phyloP scores from a whole-genome alignment of 2,888 invertebrate species.

The Netelia virgata region DNA sequence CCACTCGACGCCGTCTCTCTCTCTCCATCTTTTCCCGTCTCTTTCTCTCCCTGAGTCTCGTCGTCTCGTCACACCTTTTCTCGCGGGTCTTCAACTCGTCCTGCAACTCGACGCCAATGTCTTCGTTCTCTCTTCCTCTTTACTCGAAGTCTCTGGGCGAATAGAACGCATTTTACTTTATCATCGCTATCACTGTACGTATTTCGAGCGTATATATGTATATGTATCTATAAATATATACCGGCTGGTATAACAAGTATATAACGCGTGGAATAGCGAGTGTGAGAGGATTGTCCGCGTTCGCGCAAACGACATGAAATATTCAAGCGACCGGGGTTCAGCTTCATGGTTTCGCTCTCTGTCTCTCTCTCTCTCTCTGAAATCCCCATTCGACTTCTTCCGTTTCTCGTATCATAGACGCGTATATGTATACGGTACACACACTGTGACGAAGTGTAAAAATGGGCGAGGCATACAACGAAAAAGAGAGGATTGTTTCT shows the following conservation, averaged over 20 bases:
- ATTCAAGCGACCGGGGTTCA: constrained; percentile 75
- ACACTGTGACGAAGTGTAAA: constrained; percentile 1
- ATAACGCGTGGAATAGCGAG: constrained; percentile 26
- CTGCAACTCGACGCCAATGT: not conserved
- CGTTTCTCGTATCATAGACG: constrained; percentile 11
- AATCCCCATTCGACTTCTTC: constrained; percentile 44
- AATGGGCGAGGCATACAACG: not conserved
- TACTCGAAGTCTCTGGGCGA: constrained; percentile 20
- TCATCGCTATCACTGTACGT: constrained; percentile 21
- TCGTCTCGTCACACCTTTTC: not conserved
- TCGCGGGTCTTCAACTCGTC: not conserved
- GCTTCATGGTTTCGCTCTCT: constrained; percentile 57
- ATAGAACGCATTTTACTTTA: constrained; percentile 1
- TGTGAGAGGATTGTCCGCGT: constrained; percentile 59
- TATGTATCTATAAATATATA: constrained; percentile 5
- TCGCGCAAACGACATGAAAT: constrained; percentile 78
- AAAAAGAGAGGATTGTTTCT: constrained; percentile 27
- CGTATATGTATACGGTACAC: not conserved
- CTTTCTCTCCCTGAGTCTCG: not conserved
- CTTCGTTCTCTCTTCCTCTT: not conserved
- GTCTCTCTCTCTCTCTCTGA: constrained; percentile 34
- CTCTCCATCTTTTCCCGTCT: not conserved
- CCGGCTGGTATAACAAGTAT: constrained; percentile 20
- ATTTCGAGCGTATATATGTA: not conserved
- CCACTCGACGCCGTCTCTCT: not conserved